Conservation (phyloP, 2,113 vertebrate genomes). For the Grus americana region DNA sequence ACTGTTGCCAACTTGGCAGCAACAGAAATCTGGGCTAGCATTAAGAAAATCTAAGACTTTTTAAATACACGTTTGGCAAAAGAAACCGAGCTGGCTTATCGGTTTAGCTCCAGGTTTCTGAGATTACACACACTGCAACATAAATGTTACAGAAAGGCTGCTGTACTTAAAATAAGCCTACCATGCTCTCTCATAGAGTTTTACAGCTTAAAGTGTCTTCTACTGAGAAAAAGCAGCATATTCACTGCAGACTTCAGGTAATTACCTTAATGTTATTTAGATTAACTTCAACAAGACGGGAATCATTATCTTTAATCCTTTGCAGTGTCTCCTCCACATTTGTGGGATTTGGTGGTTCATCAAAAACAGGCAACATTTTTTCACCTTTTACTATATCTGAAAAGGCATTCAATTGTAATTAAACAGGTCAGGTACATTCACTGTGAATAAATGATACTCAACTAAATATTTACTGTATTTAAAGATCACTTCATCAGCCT, state of each 20-base stretch:
- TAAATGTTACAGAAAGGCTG: background rate
- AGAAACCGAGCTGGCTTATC: background rate
- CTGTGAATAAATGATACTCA: background rate
- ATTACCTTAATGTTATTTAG: conserved; percentile 97
- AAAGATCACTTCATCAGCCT: background rate
- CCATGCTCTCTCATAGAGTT: background rate
- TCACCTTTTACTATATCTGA: conserved; percentile 96
- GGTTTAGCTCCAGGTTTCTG: background rate
- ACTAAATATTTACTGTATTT: background rate
- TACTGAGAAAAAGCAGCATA: background rate
- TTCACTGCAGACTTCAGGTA: background rate
- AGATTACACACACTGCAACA: background rate
- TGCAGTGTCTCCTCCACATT: conserved; percentile 94
- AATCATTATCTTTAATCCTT: conserved; percentile 89
- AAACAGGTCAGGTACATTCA: background rate
- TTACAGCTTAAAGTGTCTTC: background rate
- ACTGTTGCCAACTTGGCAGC: conserved; percentile 3
- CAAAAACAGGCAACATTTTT: conserved; percentile 90
- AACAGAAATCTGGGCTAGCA: background rate
- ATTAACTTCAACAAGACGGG: conserved; percentile 89
- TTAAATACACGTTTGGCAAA: conserved; percentile 19
- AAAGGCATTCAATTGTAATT: background rate
- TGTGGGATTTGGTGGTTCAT: conserved; percentile 97
- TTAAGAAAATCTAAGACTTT: background rate
- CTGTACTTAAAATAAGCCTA: background rate